Base-by-base conservation (phyloP, 2,888 invertebrate genomes). In the Limnephilus auricula region DNA sequence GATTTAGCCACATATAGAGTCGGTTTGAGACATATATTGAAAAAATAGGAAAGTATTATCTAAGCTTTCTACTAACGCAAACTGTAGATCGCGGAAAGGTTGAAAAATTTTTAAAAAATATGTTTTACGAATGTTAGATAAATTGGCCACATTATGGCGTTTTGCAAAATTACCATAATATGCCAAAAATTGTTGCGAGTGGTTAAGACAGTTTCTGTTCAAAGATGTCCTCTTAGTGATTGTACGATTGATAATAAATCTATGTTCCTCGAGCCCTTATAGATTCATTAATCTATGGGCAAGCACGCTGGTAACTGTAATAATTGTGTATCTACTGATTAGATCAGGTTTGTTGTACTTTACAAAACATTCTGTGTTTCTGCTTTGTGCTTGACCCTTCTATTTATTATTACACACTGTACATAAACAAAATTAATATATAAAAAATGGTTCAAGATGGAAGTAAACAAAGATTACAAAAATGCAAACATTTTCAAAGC, bases 311-410 rank as follows among this genome's bases (percentile, higher is more conserved):
- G 82, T 82, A 82, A 34, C 82, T 34, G 15, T 82, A 65, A 6
- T 65, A 65, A 9, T 9, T 65, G 32, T 82, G 34, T 82, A 82
- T 82, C 25, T 82, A 85, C 45, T 45, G 40, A 85, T 40, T 32
- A 30, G 9, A 40, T 85, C 85, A 37, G 15, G 85, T 85, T 85
- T 85, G 40, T 85, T 34, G 12, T 84, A 40, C n/a, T 37, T 34
- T 18, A 34, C 34, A n/a, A 84, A n/a, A 45, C 85, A 37, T 34
- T 85, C 82, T 85, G 85, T n/a, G 40, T 85, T 85, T 85, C 25
- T 30, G 85, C 85, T 85, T 85, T 40, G n/a, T 85, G 85, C 15
- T 85, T 85, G 40, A 40, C 45, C 45, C 85, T 30, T 85, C 40
- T 85, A 85, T 12, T 40, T 10, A 82, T 32, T 6, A 32, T 30